Evolutionary conservation across 2,888 invertebrate species (phyloP), one percentile per base, ranked within the genome.

Genomic region (Dynastes maya): DNA sequence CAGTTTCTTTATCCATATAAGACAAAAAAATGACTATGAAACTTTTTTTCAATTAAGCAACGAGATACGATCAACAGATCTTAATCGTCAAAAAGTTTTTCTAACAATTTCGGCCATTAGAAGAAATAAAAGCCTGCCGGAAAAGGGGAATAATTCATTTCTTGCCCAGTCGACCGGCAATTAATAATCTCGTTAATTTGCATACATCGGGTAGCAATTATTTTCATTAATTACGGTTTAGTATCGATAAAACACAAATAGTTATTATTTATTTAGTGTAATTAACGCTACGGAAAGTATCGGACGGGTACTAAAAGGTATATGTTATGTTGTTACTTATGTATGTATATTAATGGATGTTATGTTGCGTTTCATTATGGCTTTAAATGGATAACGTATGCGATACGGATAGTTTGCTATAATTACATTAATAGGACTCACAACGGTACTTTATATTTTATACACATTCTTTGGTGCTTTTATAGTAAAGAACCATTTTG

Each of bases 171-270:
- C 40, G 8, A 9, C 16, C 16, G n/a, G 55, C 37, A 65, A 65
- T 65, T 65, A 65, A 65, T 65, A 65, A 65, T 65, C 11, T 65
- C n/a, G 65, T 65, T 65, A 37, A 65, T 65, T 65, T 65, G 40
- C 40, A 65, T 65, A 55, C 16, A 55, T 45, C 45, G 8, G 55
- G 55, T 22, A 55, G 65, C 65, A 65, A 37, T 65, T 16, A 65
- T 65, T 65, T 65, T n/a, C 55, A 2, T 55, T 16, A 55, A 16
- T 55, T 45, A 45, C 45, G 45, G 45, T 45, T 11, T 45, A 45
- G 45, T 11, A 45, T 45, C 45, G 45, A 45, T 45, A 45, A 45
- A 45, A 55, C 13, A 55, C 55, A 55, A 55, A 55, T 55, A 55
- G 16, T 55, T 55, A 22, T 55, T 55, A 16, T 45, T 45, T 45